A percentile compares a stretch with the other conserved stretches of the same genome.
Conservation (phyloP, 2,888 invertebrate species). For the Acronicta psi region DNA sequence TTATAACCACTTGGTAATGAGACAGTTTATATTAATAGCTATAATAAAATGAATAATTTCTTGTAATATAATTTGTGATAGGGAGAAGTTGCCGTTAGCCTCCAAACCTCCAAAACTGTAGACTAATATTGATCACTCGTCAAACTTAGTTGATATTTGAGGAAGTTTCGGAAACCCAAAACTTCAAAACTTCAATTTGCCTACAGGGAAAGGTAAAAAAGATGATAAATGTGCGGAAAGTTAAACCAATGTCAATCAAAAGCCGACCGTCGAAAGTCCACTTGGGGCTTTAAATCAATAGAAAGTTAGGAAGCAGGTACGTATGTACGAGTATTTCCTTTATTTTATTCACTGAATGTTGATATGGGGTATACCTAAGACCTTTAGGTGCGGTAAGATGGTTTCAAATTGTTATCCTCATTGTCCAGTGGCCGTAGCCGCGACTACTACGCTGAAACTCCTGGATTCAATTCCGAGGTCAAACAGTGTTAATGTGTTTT, state of each 20-base stretch:
- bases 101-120: background rate
- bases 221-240: conserved; percentile 42
- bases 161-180: conserved; percentile 22
- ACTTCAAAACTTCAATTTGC: conserved; percentile 32
- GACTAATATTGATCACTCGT: conserved; percentile 23
- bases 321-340: conserved; percentile 1
- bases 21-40: too few relatives aligned
- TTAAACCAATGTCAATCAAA: conserved; percentile 51
- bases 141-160: conserved; percentile 28
- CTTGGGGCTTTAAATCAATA: conserved; percentile 44
- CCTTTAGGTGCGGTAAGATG: too few relatives aligned
- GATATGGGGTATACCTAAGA: background rate
- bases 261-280: conserved; percentile 26
- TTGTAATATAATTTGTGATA: too few relatives aligned
- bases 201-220: conserved; percentile 30
- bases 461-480: too few relatives aligned
- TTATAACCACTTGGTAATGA: too few relatives aligned
- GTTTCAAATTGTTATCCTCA: too few relatives aligned
- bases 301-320: conserved; percentile 22
- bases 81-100: too few relatives aligned
- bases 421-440: too few relatives aligned
- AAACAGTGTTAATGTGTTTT: too few relatives aligned
- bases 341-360: background rate
- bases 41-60: too few relatives aligned
- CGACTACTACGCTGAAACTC: too few relatives aligned